Conservation (phyloP, 2,113 vertebrate species). For the Apaloderma vittatum region DNA sequence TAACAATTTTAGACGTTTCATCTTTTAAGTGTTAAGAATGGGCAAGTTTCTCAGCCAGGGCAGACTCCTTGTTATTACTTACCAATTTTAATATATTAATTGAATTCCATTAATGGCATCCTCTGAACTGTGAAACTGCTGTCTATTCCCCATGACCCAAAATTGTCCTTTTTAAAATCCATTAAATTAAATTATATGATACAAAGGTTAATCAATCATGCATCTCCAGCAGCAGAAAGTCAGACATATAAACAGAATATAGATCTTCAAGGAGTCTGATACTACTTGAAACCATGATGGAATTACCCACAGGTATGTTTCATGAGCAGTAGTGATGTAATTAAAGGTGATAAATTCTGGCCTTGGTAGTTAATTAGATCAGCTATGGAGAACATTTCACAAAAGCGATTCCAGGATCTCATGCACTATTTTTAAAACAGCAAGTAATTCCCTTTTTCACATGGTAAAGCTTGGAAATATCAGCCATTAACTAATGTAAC, state of each 20-base stretch:
- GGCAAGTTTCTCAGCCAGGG: not conserved
- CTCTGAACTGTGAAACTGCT: conserved; percentile 57
- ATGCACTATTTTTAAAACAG: conserved; percentile 24
- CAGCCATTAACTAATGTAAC: not conserved
- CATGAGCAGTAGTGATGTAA: conserved; percentile 19
- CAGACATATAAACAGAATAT: conserved; percentile 62
- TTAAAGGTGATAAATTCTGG: conserved; percentile 60
- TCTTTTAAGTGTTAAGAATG: not conserved
- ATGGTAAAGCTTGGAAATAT: not conserved
- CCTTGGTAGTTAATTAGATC: conserved; percentile 59
- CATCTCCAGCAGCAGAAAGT: conserved; percentile 40
- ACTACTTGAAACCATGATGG: not conserved
- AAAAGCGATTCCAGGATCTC: conserved; percentile 23
- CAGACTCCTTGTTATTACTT: not conserved
- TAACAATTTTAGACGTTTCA: not conserved
- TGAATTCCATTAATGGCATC: conserved; percentile 36
- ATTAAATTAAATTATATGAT: conserved; percentile 67
- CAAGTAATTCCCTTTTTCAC: not conserved
- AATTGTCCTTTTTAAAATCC: conserved; percentile 52
- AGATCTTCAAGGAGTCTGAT: conserved; percentile 53
- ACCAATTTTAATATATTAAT: conserved; percentile 60
- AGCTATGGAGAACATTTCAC: not conserved
- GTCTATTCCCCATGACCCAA: not conserved
- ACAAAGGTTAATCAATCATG: conserved; percentile 67
- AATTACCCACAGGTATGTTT: conserved; percentile 67